Base-by-base conservation (phyloP, 2,888 invertebrate genomes). In the Tubulanus polymorphus region DNA sequence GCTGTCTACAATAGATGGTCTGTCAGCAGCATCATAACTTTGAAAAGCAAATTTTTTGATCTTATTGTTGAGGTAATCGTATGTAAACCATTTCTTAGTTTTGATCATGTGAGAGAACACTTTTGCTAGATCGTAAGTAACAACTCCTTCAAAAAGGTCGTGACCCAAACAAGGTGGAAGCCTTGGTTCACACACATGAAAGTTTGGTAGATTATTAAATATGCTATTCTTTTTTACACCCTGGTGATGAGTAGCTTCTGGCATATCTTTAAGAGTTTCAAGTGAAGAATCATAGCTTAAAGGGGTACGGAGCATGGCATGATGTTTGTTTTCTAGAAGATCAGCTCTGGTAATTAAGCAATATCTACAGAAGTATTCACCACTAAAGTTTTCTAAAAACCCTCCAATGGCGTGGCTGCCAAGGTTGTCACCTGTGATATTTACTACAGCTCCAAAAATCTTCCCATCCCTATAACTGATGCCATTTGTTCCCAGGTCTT, bases 131-230 rank as follows among this genome's bases (percentile, higher is more conserved):
- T 60, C 60, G 54, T 55, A 57, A 1, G 48, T 28, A 15, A 60
- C 55, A 20, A 60, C 27, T 12, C 57, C 57, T 51, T 57, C 60
- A 55, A 57, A 55, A 15, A 55, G 32, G 20, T 53, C 53, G 47
- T 53, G 55, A 8, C 53, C 55, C 15, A 53, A 37, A 46, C 54
- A 57, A 18, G 60, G 57, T n/a, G 56, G 54, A 18, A 56, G 23
- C 5, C 57, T 55, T 23, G 57, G 55, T 3, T 51, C 25, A 20
- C 37, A 37, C n/a, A 60, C 60, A 60, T 57, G 60, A 48, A 45
- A 60, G 32, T 51, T 47, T 23, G 29, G 18, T 15, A 58, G 41
- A 12, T 20, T 35, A 50, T 58, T 58, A 32, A 58, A 58, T 0
- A 41, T 6, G 15, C 55, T 55, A 50, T 52, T 37, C 12, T 8